Evolutionary conservation across 1,140 invertebrate genomes (phyloP).

Genomic region (Homarus americanus): DNA sequence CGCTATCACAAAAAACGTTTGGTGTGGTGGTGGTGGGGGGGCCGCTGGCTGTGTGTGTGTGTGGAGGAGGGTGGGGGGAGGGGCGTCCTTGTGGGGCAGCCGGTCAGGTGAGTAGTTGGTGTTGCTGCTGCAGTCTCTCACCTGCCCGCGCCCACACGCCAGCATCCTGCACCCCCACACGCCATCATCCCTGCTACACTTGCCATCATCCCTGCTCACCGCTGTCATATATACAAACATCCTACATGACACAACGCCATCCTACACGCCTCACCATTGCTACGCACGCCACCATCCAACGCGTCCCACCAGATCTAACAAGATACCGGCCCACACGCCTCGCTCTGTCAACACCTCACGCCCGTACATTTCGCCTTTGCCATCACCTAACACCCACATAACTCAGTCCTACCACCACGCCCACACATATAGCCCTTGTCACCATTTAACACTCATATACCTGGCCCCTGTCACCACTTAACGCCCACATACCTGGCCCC

Average conservation of each 20-base stretch:
- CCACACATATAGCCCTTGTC: no score
- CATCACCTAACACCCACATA: no score
- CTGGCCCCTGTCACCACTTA: no score
- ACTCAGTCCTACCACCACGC: no score
- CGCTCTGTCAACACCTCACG: no score
- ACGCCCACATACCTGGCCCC: no score
- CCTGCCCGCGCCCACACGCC: neutral
- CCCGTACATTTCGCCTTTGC: no score
- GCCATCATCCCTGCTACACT: neutral
- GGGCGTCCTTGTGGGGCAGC: neutral
- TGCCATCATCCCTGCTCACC: neutral
- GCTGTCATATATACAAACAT: neutral
- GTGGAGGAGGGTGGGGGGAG: neutral
- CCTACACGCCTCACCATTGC: neutral
- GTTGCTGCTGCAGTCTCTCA: neutral
- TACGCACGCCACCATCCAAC: neutral
- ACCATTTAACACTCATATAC: no score
- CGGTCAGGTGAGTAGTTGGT: neutral
- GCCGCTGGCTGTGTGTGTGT: no score
- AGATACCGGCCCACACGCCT: no score
- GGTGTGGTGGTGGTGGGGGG: neutral
- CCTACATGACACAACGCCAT: neutral
- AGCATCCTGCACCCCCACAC: no score
- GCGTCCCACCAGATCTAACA: no score
- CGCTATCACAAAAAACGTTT: neutral